Conservation (phyloP, 1,140 invertebrate species). For the Caerostris darwini region DNA sequence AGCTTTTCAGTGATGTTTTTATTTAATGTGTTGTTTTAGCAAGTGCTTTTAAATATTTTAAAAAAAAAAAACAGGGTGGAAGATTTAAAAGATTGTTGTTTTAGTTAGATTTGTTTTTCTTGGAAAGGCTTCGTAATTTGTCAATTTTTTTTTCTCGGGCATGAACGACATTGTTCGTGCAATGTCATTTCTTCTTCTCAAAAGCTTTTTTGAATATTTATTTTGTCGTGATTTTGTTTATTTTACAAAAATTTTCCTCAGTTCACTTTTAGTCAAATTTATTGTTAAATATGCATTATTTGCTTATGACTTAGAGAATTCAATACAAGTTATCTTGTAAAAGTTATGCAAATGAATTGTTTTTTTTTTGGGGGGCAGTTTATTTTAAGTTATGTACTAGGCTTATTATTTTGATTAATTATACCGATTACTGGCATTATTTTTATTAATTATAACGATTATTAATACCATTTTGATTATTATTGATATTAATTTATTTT, state of each 20-base stretch:
- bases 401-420: no score
- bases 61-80: background rate
- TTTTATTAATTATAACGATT: no score
- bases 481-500: no score
- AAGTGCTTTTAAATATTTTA: conserved; percentile 37
- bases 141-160: background rate
- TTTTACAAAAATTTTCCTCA: background rate
- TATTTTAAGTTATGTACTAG: no score
- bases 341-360: no score
- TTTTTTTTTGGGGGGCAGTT: no score
- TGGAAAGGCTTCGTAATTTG: background rate
- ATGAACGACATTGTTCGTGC: background rate
- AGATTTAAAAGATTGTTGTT: conserved; percentile 5
- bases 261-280: no score
- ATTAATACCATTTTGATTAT: no score
- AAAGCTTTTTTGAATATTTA: background rate
- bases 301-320: no score
- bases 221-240: background rate
- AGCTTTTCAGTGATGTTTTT: background rate
- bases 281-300: no score
- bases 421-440: no score
- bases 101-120: background rate
- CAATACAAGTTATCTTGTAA: no score
- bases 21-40: background rate
- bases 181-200: background rate